These are phyloP conservation scores for Alouatta palliata DNA, from an alignment of 2,113 vertebrate species.

Conservation along the genomic window DNA sequence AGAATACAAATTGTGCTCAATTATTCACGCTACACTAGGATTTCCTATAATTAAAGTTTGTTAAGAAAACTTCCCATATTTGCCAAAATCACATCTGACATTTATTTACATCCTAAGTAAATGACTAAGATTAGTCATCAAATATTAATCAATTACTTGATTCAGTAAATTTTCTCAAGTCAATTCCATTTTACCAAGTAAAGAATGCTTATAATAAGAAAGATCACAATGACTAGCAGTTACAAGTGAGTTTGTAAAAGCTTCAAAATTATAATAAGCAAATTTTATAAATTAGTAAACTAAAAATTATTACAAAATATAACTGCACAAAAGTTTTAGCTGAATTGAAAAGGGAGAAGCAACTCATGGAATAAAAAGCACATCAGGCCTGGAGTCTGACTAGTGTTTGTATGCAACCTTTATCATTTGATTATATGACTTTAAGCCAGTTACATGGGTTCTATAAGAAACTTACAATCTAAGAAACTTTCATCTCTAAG, in stretches of 20 bases:
- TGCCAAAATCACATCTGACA: conserved; percentile 37
- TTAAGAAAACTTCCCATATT: conserved; percentile 18
- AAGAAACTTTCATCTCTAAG: conserved; percentile 19
- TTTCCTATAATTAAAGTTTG: conserved; percentile 55
- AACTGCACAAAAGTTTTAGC: conserved; percentile 19
- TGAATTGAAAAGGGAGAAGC: conserved; percentile 18
- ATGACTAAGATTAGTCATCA: conserved; percentile 54
- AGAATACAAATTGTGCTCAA: conserved; percentile 30
- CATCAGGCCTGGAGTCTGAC: not conserved
- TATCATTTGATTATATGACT: not conserved
- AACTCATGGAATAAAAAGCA: not conserved
- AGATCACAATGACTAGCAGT: conserved; percentile 12
- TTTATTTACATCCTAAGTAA: not conserved
- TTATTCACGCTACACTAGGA: conserved; percentile 23
- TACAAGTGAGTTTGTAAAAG: conserved; percentile 37
- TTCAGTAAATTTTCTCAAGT: conserved; percentile 34
- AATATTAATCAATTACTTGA: conserved; percentile 40
- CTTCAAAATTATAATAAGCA: conserved; percentile 28
- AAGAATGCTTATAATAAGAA: conserved; percentile 49
- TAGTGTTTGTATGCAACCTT: not conserved
- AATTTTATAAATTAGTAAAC: not conserved
- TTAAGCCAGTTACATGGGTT: not conserved
- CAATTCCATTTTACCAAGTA: conserved; percentile 47
- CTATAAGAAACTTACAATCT: not conserved
- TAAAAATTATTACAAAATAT: conserved; percentile 42